Percentiles rank a stretch among this genome's conserved stretches.
phyloP scores from a whole-genome alignment of 1,140 invertebrate genomes.

The Bombus confusus region DNA sequence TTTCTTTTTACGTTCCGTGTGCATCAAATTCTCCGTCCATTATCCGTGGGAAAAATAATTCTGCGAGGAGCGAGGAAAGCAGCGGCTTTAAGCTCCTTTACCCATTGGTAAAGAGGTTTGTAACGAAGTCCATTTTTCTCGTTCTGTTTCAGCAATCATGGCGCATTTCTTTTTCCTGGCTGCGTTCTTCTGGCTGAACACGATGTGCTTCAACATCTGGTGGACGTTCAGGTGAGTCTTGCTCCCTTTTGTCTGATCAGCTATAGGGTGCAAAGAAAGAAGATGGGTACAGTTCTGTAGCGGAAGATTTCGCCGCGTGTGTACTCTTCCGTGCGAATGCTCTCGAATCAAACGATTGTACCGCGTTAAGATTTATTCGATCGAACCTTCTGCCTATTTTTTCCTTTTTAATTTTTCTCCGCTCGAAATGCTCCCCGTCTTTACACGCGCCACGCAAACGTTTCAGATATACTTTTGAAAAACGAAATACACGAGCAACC shows the following conservation, averaged over 20 bases:
- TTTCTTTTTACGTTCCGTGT: neutral
- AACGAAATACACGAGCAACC: neutral
- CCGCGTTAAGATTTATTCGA: constrained; percentile 8
- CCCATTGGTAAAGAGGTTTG: constrained; percentile 11
- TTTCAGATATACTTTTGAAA: neutral
- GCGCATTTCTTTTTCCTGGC: constrained; percentile 97
- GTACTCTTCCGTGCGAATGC: constrained; percentile 22
- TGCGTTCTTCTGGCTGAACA: constrained; percentile 98
- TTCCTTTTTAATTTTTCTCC: neutral
- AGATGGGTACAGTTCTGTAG: neutral
- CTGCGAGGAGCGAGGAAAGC: neutral
- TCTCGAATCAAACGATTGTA: constrained; percentile 36
- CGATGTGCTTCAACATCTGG: constrained; percentile 98
- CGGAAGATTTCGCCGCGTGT: constrained; percentile 33
- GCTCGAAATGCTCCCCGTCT: neutral
- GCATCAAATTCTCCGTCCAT: neutral
- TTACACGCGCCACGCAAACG: neutral
- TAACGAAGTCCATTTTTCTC: constrained; percentile 53
- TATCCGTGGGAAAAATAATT: constrained; percentile 6
- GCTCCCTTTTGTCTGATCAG: neutral
- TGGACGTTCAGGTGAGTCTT: constrained; percentile 92
- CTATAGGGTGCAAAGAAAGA: no score
- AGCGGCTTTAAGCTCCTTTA: constrained; percentile 3
- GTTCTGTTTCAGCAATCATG: constrained; percentile 87
- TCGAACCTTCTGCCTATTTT: neutral